Conservation (phyloP, 1,140 invertebrate genomes). For the Neotoxoptera formosana region DNA sequence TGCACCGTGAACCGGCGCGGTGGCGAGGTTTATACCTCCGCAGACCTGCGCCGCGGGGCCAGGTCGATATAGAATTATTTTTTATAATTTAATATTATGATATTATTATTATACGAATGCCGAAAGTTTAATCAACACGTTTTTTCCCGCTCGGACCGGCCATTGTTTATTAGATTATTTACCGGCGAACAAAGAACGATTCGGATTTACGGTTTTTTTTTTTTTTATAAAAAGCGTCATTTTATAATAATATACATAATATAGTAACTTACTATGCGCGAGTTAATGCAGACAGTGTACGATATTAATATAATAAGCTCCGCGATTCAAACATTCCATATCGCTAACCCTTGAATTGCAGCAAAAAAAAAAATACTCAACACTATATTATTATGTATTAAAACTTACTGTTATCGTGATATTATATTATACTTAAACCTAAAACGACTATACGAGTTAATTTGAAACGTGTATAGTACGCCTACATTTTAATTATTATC, state of each 20-base stretch:
- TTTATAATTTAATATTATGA: too few relatives aligned
- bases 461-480: neutral
- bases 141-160: neutral
- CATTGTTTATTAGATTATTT: neutral
- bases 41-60: too few relatives aligned
- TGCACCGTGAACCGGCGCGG: neutral
- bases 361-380: neutral
- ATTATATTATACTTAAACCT: neutral
- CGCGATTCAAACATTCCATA: neutral
- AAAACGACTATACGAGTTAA: neutral
- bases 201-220: neutral
- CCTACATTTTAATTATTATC: neutral
- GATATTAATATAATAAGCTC: neutral
- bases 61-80: neutral
- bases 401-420: neutral
- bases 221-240: neutral
- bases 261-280: neutral
- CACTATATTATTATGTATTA: neutral
- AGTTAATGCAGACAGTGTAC: neutral
- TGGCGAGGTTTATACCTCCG: neutral
- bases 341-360: neutral
- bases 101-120: neutral
- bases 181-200: neutral
- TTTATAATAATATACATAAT: too few relatives aligned
- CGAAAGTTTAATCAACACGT: neutral